Percentiles rank a stretch among this genome's conserved stretches.
phyloP scores from a whole-genome alignment of 1,140 invertebrate species.

The Orchesella cincta region DNA sequence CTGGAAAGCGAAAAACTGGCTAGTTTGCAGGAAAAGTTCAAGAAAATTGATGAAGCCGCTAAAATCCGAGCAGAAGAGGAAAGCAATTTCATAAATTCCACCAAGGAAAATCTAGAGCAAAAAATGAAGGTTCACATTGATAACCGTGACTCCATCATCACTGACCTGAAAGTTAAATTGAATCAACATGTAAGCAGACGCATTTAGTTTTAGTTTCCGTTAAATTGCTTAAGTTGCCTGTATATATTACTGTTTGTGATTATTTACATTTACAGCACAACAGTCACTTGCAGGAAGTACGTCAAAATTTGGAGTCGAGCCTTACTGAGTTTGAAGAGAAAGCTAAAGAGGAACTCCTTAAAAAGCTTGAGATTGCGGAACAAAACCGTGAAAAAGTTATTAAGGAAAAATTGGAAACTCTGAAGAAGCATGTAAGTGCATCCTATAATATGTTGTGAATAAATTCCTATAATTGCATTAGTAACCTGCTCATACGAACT shows the following conservation, averaged over 20 bases:
- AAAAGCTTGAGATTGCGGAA: constrained; percentile 72
- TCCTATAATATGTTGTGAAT: background rate
- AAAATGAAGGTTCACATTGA: constrained; percentile 86
- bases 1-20: constrained; percentile 82
- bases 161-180: constrained; percentile 79
- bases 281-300: constrained; percentile 68
- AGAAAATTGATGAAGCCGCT: constrained; percentile 84
- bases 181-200: constrained; percentile 72
- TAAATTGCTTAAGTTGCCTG: too few relatives aligned
- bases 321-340: constrained; percentile 66
- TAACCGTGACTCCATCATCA: constrained; percentile 85
- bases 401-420: constrained; percentile 74
- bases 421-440: constrained; percentile 80
- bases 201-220: too few relatives aligned
- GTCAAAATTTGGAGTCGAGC: constrained; percentile 63
- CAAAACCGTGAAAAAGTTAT: constrained; percentile 76
- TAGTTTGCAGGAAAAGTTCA: constrained; percentile 74
- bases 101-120: constrained; percentile 80
- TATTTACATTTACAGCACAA: constrained; percentile 47
- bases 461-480: constrained; percentile 24
- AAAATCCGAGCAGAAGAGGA: constrained; percentile 85
- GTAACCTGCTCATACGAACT: constrained; percentile 38
- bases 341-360: constrained; percentile 69
- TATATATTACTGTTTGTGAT: too few relatives aligned
- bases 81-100: constrained; percentile 75